Evolutionary conservation across 2,888 invertebrate genomes (phyloP).

Genomic region (Xestia c-nigrum): DNA sequence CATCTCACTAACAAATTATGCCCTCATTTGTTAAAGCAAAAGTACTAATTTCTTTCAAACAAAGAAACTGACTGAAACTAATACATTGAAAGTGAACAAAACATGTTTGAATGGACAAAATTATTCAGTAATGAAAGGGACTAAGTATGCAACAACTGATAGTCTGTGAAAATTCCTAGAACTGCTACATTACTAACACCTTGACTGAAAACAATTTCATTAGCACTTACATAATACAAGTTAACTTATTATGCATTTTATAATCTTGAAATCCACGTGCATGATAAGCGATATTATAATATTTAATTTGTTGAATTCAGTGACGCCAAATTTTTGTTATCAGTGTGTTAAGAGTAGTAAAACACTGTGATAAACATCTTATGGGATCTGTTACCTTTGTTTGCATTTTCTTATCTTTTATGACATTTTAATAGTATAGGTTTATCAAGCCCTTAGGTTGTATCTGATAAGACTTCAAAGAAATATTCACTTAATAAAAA

Average conservation of each 20-base stretch:
- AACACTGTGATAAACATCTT: slow-evolving; percentile 48
- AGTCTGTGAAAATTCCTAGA: slow-evolving; percentile 18
- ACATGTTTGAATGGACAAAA: slow-evolving; percentile 13
- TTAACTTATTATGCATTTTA: slow-evolving; percentile 31
- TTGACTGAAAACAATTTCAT: slow-evolving; percentile 18
- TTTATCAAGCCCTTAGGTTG: slow-evolving; percentile 19
- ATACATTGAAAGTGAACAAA: background rate
- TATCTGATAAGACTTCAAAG: slow-evolving; percentile 1
- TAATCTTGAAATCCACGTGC: slow-evolving; percentile 26
- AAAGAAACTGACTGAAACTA: slow-evolving; percentile 34
- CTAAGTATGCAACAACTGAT: slow-evolving; percentile 6
- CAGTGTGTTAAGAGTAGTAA: slow-evolving; percentile 29
- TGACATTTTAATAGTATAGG: slow-evolving; percentile 22
- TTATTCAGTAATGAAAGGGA: slow-evolving; percentile 27
- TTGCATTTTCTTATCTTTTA: slow-evolving; percentile 38
- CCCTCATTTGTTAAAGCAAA: slow-evolving; percentile 8
- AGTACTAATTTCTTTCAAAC: slow-evolving; percentile 8
- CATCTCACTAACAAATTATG: slow-evolving; percentile 12
- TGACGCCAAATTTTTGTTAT: slow-evolving; percentile 38
- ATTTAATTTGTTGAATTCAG: slow-evolving; percentile 29
- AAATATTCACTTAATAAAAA: background rate
- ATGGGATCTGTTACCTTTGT: slow-evolving; percentile 44
- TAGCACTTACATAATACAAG: slow-evolving; percentile 2
- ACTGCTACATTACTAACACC: background rate
- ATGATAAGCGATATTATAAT: slow-evolving; percentile 39